A percentile compares a stretch with the other conserved stretches of the same genome.
phyloP scores from a whole-genome alignment of 2,888 invertebrate species.

The Andrena bucephala region DNA sequence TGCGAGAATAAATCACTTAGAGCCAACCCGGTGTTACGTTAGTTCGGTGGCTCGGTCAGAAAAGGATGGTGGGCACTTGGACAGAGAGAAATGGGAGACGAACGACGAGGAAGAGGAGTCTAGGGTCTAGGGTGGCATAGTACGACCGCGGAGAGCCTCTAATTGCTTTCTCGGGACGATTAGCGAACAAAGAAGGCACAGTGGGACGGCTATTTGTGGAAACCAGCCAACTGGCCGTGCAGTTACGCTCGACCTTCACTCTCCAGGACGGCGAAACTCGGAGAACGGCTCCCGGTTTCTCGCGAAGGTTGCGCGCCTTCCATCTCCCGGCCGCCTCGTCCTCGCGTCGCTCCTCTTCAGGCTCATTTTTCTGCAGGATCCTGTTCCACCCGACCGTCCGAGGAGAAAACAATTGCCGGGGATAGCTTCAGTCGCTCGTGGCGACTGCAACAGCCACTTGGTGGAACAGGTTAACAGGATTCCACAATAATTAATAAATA shows the following conservation, averaged over 20 bases:
- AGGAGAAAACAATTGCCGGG: conserved; percentile 44
- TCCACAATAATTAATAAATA: too few species aligned
- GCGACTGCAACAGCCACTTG: too few species aligned
- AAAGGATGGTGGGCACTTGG: not conserved
- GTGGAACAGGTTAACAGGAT: too few species aligned
- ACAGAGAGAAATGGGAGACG: not conserved
- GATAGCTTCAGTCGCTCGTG: conserved; percentile 37
- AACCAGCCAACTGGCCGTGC: conserved; percentile 71
- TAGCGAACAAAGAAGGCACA: conserved; percentile 76
- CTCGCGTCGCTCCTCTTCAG: conserved; percentile 33
- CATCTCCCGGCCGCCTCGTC: conserved; percentile 41
- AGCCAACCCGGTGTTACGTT: not conserved
- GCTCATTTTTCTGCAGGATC: conserved; percentile 59
- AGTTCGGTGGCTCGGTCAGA: not conserved
- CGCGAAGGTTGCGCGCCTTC: conserved; percentile 59
- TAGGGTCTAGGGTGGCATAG: conserved; percentile 21
- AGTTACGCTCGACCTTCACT: conserved; percentile 74
- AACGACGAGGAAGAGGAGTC: conserved; percentile 1
- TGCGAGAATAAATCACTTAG: not conserved
- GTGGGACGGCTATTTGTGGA: conserved; percentile 75
- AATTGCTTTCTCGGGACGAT: conserved; percentile 73
- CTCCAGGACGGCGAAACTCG: conserved; percentile 61
- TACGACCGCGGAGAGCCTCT: conserved; percentile 48
- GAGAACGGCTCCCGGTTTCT: conserved; percentile 72
- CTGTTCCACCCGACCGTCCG: conserved; percentile 37